Evolutionary conservation across 2,797 vertebrate genomes (phyloP), one percentile per base, ranked within the genome.

Genomic region (Sebastes itinus): DNA sequence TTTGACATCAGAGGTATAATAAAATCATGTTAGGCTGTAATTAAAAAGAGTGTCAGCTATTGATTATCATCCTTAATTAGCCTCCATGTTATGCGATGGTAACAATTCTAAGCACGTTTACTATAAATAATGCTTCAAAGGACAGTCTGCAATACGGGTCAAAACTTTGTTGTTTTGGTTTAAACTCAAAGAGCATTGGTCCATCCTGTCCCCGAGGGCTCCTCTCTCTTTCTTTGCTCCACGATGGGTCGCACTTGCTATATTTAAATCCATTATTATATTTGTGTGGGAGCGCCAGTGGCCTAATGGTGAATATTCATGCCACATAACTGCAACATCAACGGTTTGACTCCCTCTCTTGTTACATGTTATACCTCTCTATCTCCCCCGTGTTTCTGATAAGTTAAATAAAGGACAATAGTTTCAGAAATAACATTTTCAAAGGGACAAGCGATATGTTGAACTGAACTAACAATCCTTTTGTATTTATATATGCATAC

Each of bases 111-210:
- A 65, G 22, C 12, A n/a, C 2, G 52, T 30, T 78, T 49, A 27
- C 72, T 73, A 7, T 72, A 63, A 80, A 71, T 77, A 72, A 52
- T 66, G 23, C 28, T 5, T 27, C 10, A 7, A 25, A 3, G 13
- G 12, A 58, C 1, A 11, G 16, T 33, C 28, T 54, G 20, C 20
- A 23, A 62, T 76, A 76, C 9, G 35, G 38, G 49, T 18, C 46
- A 61, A 61, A 49, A 69, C 56, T 20, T 27, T 60, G 25, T 52
- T 76, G 23, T 72, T 77, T 63, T 77, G 35, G 54, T 62, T 70
- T 55, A 71, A 67, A 63, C 8, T 12, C 13, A 55, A 63, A 11
- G 9, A 49, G 33, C 52, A 32, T 14, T 2, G 10, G 4, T 61
- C 12, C 9, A 10, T 42, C 38, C 67, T n/a, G 22, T 30, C 28